phyloP scores from a whole-genome alignment of 2,797 vertebrate species.

The Argya squamiceps region DNA sequence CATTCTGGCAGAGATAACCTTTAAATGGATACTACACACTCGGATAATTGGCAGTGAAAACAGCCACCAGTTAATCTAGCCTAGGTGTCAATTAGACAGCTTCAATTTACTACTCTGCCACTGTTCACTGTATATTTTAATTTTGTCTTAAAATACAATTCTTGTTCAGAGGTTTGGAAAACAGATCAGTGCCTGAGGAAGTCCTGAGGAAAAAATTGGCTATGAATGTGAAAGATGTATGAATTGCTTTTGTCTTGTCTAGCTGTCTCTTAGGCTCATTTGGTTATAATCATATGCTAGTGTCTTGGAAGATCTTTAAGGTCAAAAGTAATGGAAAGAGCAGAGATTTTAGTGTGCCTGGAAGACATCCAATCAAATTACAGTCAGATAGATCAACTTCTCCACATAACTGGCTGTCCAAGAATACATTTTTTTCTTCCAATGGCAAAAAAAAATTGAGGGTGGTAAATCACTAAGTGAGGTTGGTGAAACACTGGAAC shows the following conservation, averaged over 20 bases:
- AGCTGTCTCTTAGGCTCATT: background rate
- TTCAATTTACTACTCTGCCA: background rate
- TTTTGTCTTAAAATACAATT: background rate
- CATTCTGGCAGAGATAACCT: background rate
- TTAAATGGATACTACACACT: background rate
- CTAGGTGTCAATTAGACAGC: background rate
- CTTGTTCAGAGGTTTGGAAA: conserved; percentile 4
- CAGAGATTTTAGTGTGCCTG: conserved; percentile 1
- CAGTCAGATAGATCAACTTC: background rate
- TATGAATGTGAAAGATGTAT: background rate
- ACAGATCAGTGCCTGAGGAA: background rate
- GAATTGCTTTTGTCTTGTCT: background rate
- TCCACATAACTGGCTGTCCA: background rate
- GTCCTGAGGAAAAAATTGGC: background rate
- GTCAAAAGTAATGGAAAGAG: conserved; percentile 43
- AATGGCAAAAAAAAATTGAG: background rate
- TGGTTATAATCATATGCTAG: background rate
- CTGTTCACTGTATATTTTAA: background rate
- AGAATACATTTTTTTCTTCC: background rate
- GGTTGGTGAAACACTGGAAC: background rate
- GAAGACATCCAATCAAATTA: conserved; percentile 24
- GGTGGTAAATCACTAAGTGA: background rate
- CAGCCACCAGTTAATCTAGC: background rate
- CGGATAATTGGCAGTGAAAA: background rate
- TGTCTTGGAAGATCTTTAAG: conserved; percentile 2